Conservation (phyloP, 1,140 invertebrate species). For the Sminthurides bifidus region DNA sequence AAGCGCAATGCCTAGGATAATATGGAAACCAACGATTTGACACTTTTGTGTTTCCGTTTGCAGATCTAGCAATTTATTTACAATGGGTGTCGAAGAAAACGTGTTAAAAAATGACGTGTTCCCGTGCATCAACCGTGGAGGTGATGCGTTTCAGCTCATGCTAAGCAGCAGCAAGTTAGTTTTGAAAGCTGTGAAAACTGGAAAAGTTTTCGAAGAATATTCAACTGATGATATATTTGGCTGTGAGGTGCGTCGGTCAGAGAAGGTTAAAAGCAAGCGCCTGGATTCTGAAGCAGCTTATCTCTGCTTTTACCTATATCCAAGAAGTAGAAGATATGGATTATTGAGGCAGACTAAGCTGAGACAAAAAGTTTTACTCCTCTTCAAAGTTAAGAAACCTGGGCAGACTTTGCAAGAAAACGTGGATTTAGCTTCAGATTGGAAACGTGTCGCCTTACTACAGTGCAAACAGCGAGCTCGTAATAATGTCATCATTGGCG, state of each 20-base stretch:
- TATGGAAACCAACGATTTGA: neutral
- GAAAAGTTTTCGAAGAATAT: slow-evolving; percentile 9
- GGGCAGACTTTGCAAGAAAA: slow-evolving; percentile 24
- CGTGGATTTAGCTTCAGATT: slow-evolving; percentile 17
- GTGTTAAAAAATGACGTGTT: slow-evolving; percentile 24
- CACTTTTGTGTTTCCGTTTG: neutral
- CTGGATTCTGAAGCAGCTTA: neutral
- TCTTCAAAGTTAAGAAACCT: slow-evolving; percentile 21
- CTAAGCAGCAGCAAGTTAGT: slow-evolving; percentile 19
- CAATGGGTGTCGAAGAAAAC: slow-evolving; percentile 9
- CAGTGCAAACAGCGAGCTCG: too few species aligned
- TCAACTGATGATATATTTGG: slow-evolving; percentile 27
- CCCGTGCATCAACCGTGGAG: slow-evolving; percentile 13
- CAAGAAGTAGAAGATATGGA: neutral
- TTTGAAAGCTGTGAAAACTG: slow-evolving; percentile 5
- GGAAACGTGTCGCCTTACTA: too few species aligned
- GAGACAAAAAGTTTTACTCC: slow-evolving; percentile 16
- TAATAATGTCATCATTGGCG: too few species aligned
- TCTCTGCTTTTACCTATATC: slow-evolving; percentile 24
- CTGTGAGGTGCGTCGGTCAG: slow-evolving; percentile 22
- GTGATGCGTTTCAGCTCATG: slow-evolving; percentile 16
- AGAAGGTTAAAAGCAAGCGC: slow-evolving; percentile 19
- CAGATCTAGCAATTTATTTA: neutral
- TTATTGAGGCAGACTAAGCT: slow-evolving; percentile 4
- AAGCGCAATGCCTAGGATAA: too few species aligned